Evolutionary conservation across 2,888 invertebrate species (phyloP), one percentile per base, ranked within the genome.

Genomic region (Spodoptera exigua): DNA sequence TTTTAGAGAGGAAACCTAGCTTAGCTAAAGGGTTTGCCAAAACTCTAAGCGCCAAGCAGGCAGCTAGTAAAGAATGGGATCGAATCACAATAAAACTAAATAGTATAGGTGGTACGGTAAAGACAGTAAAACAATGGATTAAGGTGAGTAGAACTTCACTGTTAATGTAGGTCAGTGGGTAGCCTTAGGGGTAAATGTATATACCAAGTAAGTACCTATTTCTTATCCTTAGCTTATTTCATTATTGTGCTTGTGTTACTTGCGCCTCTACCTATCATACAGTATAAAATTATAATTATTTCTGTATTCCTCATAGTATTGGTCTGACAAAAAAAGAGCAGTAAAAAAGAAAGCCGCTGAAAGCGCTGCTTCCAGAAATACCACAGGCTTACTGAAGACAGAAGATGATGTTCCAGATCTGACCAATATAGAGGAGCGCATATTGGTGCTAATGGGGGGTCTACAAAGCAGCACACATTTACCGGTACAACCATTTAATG

Each of bases 281-380:
- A 18, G 2, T 18, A 18, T 18, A 18, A 18, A 3, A 18, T 18
- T 7, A 27, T 27, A 9, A 27, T 27, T 9, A 27, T 27, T 27
- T 5, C 27, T 27, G 27, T 9, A 7, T 27, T 27, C 9, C 27
- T 9, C 27, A 17, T 43, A 43, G 41, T 43, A 43, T n/a, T 43
- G 41, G 41, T 40, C 51, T 41, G 51, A 51, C 32, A 51, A 51
- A 13, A 51, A 41, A 11, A 51, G 1, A 40, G 32, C 40, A 13
- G 51, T 51, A 17, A 51, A 12, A n/a, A 51, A 51, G 17, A 51
- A 51, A 32, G 51, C 51, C n/a, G 32, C 51, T 13, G 40, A 39
- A 4, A 40, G 16, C 2, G 27, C 13, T 11, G 51, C 51, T 5
- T 39, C 17, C 11, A n/a, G 10, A 32, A 40, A 7, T 1, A 51